A percentile compares a stretch with the other conserved stretches of the same genome.
Conservation (phyloP, 2,113 vertebrate species). For the Lagenorhynchus albirostris region DNA sequence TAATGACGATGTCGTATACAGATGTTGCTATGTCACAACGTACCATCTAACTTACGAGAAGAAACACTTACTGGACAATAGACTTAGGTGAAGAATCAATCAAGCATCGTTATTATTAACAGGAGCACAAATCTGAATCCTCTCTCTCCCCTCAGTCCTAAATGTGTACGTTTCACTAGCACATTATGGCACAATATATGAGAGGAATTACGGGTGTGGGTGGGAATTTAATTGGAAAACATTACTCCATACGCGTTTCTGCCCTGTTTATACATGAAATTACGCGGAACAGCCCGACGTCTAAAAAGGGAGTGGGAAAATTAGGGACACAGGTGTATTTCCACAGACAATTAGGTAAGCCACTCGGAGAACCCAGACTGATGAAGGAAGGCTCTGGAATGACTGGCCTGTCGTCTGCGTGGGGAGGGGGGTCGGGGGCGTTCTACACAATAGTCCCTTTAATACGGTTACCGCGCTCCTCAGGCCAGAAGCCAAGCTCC, state of each 20-base stretch:
- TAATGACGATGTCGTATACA: neutral
- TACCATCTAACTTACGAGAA: neutral
- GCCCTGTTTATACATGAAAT: neutral
- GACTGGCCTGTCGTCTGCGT: neutral
- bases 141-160: neutral
- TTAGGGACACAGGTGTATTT: neutral
- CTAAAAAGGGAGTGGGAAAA: neutral
- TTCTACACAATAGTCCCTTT: neutral
- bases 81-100: neutral
- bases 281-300: neutral
- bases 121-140: neutral
- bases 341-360: neutral
- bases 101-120: neutral
- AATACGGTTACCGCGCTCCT: rapidly evolving
- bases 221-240: neutral
- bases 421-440: rapidly evolving
- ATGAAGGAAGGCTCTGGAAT: too few species aligned
- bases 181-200: rapidly evolving
- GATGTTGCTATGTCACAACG: neutral
- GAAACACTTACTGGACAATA: neutral
- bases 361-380: rapidly evolving
- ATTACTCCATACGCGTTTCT: neutral
- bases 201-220: neutral
- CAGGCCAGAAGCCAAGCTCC: neutral
- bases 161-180: neutral